Percentiles rank a stretch among this genome's conserved stretches.
Evolutionary conservation across 2,113 vertebrate genomes (phyloP).

Genomic region (Urocynchramus pylzowi): DNA sequence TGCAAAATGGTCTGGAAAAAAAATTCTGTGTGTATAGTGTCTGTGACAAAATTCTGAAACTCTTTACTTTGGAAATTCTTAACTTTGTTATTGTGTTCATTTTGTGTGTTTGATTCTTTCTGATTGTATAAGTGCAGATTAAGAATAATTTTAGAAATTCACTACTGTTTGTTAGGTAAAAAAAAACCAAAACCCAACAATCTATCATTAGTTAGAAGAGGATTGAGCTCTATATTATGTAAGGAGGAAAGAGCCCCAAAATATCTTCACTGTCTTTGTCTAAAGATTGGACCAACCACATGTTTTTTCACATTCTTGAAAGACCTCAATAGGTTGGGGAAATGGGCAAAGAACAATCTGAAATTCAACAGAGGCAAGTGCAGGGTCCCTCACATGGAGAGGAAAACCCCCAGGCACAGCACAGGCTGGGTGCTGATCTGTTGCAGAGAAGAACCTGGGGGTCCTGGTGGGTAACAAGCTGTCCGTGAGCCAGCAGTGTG

Average conservation of each 20-base stretch:
- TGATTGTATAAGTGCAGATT: not conserved
- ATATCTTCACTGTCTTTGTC: not conserved
- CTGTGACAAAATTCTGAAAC: not conserved
- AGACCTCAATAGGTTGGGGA: not conserved
- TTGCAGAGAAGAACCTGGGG: not conserved
- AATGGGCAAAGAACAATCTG: not conserved
- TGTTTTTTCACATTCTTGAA: not conserved
- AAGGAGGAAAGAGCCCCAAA: not conserved
- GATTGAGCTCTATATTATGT: not conserved
- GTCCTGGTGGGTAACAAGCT: not conserved
- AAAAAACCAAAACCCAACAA: fast-evolving
- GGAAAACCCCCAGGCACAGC: not conserved
- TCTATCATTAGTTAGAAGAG: fast-evolving
- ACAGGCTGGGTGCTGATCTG: not conserved
- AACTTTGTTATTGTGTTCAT: not conserved
- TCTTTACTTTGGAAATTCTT: not conserved
- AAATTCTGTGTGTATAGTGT: fast-evolving
- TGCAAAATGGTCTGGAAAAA: not conserved
- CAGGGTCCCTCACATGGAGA: not conserved
- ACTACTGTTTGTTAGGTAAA: not conserved
- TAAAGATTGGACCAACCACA: not conserved
- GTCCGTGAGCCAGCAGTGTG: not conserved
- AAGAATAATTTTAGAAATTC: not conserved
- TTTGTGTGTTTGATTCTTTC: not conserved
- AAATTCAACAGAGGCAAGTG: not conserved